Conservation (phyloP, 2,113 vertebrate species). For the Carassius carassius region DNA sequence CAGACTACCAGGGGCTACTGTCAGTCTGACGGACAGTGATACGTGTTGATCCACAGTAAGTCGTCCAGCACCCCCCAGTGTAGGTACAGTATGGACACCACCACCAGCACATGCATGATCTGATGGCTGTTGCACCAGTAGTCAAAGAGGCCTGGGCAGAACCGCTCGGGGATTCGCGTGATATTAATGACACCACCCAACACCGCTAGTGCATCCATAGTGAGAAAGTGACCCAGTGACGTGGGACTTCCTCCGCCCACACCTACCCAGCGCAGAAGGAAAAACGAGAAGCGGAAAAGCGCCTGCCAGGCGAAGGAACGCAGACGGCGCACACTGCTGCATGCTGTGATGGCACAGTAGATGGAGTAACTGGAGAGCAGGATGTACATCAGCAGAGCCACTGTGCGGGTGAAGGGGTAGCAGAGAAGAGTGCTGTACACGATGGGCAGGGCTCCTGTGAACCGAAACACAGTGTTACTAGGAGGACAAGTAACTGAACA, state of each 20-base stretch:
- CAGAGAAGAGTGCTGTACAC: constrained; percentile 90
- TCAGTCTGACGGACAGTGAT: constrained; percentile 84
- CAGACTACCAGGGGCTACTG: constrained; percentile 30
- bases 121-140: constrained; percentile 96
- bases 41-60: constrained; percentile 85
- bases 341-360: constrained; percentile 87
- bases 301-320: constrained; percentile 91
- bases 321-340: constrained; percentile 84
- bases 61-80: constrained; percentile 91
- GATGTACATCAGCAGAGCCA: constrained; percentile 85
- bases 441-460: constrained; percentile 86
- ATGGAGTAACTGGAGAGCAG: constrained; percentile 84
- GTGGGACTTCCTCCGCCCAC: constrained; percentile 86
- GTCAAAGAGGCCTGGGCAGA: constrained; percentile 88
- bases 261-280: constrained; percentile 83
- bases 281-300: constrained; percentile 87
- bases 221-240: constrained; percentile 86
- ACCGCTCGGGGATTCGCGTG: constrained; percentile 86
- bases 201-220: constrained; percentile 87
- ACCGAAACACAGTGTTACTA: constrained; percentile 34
- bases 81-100: constrained; percentile 88
- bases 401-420: constrained; percentile 80
- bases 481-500: neutral
- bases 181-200: constrained; percentile 91
- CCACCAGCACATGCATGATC: constrained; percentile 93